Percentiles rank a stretch among this genome's conserved stretches.
Evolutionary conservation across 2,888 invertebrate species (phyloP).

Genomic region (Camptogramma bilineatum): DNA sequence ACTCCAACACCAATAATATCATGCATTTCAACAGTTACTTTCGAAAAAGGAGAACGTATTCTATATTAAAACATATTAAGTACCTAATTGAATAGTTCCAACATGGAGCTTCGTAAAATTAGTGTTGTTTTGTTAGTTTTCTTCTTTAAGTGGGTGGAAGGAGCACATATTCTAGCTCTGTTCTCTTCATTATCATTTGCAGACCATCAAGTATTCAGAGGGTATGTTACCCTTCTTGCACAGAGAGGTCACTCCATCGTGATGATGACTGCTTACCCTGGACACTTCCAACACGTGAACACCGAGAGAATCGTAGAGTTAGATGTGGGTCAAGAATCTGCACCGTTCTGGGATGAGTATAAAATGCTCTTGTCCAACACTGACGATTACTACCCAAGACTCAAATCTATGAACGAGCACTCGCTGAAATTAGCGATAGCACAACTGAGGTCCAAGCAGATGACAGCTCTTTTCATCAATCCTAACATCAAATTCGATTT

Average conservation of each 20-base stretch:
- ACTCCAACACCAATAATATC: not conserved
- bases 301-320: slow-evolving; percentile 69
- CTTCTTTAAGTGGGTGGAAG: slow-evolving; percentile 50
- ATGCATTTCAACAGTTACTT: slow-evolving; percentile 17
- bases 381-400: slow-evolving; percentile 67
- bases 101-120: slow-evolving; percentile 52
- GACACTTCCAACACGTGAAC: slow-evolving; percentile 68
- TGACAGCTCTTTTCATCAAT: slow-evolving; percentile 71
- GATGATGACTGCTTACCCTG: slow-evolving; percentile 78
- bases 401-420: slow-evolving; percentile 65
- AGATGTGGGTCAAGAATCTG: slow-evolving; percentile 71
- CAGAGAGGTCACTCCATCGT: slow-evolving; percentile 70
- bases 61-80: slow-evolving; percentile 29
- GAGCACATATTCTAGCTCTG: slow-evolving; percentile 69
- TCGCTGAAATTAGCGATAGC: slow-evolving; percentile 69
- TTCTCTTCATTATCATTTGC: slow-evolving; percentile 75
- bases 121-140: slow-evolving; percentile 52
- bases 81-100: slow-evolving; percentile 32
- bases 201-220: slow-evolving; percentile 75
- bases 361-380: slow-evolving; percentile 64
- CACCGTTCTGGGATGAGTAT: slow-evolving; percentile 70
- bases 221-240: slow-evolving; percentile 68
- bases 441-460: slow-evolving; percentile 73
- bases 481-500: slow-evolving; percentile 83
- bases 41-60: slow-evolving; percentile 20